Base-by-base conservation (phyloP, 2,113 vertebrate species). In the Theropithecus gelada region DNA sequence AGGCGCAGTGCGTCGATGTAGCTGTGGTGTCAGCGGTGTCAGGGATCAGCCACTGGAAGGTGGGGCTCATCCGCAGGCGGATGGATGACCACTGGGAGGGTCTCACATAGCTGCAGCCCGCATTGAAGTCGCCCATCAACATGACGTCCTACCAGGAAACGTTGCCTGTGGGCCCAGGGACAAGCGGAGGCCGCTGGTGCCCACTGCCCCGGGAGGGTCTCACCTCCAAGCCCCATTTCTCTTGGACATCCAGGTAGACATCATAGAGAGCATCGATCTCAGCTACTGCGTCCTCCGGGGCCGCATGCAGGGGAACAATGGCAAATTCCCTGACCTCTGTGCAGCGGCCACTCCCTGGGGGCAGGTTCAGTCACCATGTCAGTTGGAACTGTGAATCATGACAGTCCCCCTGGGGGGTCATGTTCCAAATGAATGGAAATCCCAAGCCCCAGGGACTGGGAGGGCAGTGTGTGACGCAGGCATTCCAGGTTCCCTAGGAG, bases 41-140 rank as follows among this genome's bases (percentile, higher is more conserved):
- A 8, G 99, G 98, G 7, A 99, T 99, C 52, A 99, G 97, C 99
- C 99, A 99, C 78, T 97, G 98, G 97, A 99, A 99, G 64, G 72
- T 90, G 2, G 98, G 97, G 96, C 98, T 98, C 0, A 90, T 99
- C 82, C 98, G 98, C 82, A 99, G 93, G 43, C 98, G 99, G 66
- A 99, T 98, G 1, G 97, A 97, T 16, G 97, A 96, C 99, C 99
- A 99, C 1, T 99, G 98, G 9, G 98, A 99, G 16, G 98, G 55
- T 17, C 98, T 99, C 75, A 99, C 98, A 0, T 99, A 99, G 94
- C 98, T 98, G 97, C 99, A 99, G 86, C 96, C 99, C 1, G 99
- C 99, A 1, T 99, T 99, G 43, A 99, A 98, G 85, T 99, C 99
- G 0, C 99, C 99, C 68, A 99, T 97, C 48, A 99, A 97, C 96